These are phyloP conservation scores for Gymnoscopelus braueri DNA, from an alignment of 2,797 vertebrate genomes.

Conservation along the genomic window DNA sequence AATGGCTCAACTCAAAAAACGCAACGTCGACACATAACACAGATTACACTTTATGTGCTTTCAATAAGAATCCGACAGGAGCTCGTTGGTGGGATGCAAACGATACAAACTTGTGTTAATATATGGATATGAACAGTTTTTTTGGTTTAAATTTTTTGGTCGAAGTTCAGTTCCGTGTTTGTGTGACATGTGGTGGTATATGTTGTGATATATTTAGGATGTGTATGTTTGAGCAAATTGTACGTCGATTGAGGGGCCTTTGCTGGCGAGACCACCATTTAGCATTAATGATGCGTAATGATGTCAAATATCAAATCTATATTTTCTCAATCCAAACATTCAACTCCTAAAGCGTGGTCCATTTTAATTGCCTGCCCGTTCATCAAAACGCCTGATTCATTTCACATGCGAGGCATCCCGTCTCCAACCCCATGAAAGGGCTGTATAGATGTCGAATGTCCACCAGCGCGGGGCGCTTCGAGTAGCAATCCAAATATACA, in stretches of 20 bases:
- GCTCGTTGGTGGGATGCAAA: too few relatives aligned
- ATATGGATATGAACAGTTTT: background rate
- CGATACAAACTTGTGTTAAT: too few relatives aligned
- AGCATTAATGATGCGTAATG: constrained; percentile 56
- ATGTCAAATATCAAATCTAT: constrained; percentile 48
- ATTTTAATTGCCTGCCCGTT: constrained; percentile 63
- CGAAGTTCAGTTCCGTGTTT: background rate
- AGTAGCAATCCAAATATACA: constrained; percentile 82
- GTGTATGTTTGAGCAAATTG: constrained; percentile 25
- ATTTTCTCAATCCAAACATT: constrained; percentile 59
- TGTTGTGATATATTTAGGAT: constrained; percentile 29
- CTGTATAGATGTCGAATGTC: constrained; percentile 70
- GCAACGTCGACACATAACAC: too few relatives aligned
- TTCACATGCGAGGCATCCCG: constrained; percentile 27
- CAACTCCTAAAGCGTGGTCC: constrained; percentile 54
- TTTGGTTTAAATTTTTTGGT: background rate
- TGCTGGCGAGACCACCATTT: constrained; percentile 28
- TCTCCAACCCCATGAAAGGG: constrained; percentile 70
- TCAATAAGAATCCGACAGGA: too few relatives aligned
- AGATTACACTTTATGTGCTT: too few relatives aligned
- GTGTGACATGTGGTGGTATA: constrained; percentile 19
- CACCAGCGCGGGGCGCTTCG: constrained; percentile 65
- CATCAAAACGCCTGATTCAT: constrained; percentile 73
- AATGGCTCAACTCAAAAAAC: background rate
- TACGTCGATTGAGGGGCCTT: constrained; percentile 24